Base-by-base conservation (phyloP, 2,888 invertebrate genomes). In the Drosophila melanosoma region DNA sequence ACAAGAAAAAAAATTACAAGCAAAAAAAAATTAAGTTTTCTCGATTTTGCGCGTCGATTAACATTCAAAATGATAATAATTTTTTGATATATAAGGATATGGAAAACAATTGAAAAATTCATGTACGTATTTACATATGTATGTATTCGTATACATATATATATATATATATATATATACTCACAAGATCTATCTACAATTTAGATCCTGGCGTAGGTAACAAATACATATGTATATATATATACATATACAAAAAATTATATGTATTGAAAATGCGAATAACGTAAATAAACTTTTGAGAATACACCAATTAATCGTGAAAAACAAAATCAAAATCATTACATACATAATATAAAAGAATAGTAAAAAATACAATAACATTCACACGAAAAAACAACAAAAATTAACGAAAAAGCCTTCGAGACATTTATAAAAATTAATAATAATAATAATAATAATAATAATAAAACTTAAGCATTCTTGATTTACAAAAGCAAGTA, bases 31-130 rank as follows among this genome's bases (percentile, higher is more conserved):
- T 45, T 33, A 35, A 23, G 42, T 69, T 72, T 73, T 68, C 53
- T 70, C 73, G 65, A 88, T 82, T 79, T 77, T 80, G 83, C 88
- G 84, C 84, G 86, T 85, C 89, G 76, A 81, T 82, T 79, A 77
- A 80, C 74, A 80, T 75, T 90, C 67, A 76, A 86, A 81, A 86
- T 90, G 90, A 87, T 87, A 87, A 89, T 90, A 89, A 90, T 89
- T 87, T 86, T 86, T 87, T 87, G 75, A 89, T 89, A 86, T 83
- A 83, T 72, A 75, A 60, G 70, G 60, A 53, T 56, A 65, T 52
- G 66, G 49, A 81, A 42, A 54, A 64, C 33, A 52, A 62, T 59
- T 58, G 58, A 60, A 57, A 59, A 74, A 66, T 61, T 40, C 72
- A 69, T 63, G 67, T 66, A 69, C 69, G 54, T 64, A 49, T 29